Evolutionary conservation across 2,113 vertebrate species (phyloP), one percentile per base, ranked within the genome.

Genomic region (Trachemys scripta): DNA sequence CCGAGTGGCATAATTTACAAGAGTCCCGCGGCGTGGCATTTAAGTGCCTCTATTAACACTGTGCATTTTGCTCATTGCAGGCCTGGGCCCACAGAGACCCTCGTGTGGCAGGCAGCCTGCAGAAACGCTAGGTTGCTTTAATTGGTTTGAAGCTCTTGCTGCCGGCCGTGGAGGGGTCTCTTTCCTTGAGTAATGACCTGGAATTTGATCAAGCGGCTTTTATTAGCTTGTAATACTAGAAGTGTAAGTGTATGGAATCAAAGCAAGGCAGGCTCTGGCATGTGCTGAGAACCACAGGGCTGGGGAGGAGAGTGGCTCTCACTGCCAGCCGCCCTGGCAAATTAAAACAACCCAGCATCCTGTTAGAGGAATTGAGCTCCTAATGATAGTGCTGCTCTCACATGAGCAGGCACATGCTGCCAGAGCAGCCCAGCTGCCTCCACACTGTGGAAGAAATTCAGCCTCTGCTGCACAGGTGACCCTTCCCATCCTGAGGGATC

Each of bases 161-260:
- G 94, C 79, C 8, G 4, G 89, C 85, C n/a, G 27, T 49, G 76
- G 82, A 92, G 95, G 90, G 95, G 96, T 95, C 96, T 89, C 86
- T 94, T 95, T 96, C 93, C 97, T 81, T 89, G 94, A 96, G 97
- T 94, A 97, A 96, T 96, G 97, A 97, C 97, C 97, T 96, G 97
- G 98, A 98, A 97, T 97, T 93, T 13, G 82, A 97, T 97, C 95
- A n/a, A 0, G 4, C 0, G 0, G 96, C 82, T 95, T 97, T 96
- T 65, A 96, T 93, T 35, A 87, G 96, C 69, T 87, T 85, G 90
- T 75, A 82, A 84, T 96, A 2, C 80, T 87, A 96, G 62, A 80
- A 89, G 92, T 5, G 80, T 4, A 50, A 49, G 88, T 19, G 27
- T 31, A 42, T 5, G 24, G 90, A 97, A 97, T 97, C 95, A 97